Conservation (phyloP, 2,888 invertebrate species). For the Lithophane ornitopus region DNA sequence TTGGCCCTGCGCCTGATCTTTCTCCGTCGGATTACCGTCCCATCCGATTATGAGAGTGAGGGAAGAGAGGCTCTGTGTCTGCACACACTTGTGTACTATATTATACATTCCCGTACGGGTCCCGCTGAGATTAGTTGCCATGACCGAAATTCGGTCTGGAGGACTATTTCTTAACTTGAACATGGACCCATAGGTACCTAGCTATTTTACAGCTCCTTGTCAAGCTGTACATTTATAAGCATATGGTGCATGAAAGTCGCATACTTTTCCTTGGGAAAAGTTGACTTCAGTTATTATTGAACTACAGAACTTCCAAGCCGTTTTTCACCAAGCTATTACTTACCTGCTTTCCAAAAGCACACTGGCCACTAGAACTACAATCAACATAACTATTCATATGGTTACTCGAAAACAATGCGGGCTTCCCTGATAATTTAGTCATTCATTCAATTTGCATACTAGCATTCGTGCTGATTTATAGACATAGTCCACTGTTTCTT, state of each 20-base stretch:
- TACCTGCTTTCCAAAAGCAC: neutral
- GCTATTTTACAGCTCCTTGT: neutral
- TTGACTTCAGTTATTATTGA: neutral
- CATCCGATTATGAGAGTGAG: too few species aligned
- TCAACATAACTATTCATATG: neutral
- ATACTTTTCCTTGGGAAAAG: neutral
- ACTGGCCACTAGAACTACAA: neutral
- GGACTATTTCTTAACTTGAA: too few species aligned
- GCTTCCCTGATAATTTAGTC: conserved; percentile 45
- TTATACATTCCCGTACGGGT: too few species aligned
- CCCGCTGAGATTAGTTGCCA: too few species aligned
- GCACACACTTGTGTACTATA: too few species aligned
- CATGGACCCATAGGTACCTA: too few species aligned
- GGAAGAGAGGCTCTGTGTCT: too few species aligned
- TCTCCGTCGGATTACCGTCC: too few species aligned
- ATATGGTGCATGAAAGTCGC: neutral
- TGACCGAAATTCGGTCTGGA: too few species aligned
- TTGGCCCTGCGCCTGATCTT: too few species aligned
- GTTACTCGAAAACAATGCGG: conserved; percentile 19
- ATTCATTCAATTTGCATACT: conserved; percentile 45
- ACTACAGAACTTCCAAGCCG: neutral
- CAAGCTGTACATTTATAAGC: neutral
- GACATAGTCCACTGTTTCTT: conserved; percentile 37
- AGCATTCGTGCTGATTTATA: conserved; percentile 28
- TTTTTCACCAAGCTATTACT: neutral